Base-by-base conservation (phyloP, 2,888 invertebrate species). In the Auanema freiburgensis region DNA sequence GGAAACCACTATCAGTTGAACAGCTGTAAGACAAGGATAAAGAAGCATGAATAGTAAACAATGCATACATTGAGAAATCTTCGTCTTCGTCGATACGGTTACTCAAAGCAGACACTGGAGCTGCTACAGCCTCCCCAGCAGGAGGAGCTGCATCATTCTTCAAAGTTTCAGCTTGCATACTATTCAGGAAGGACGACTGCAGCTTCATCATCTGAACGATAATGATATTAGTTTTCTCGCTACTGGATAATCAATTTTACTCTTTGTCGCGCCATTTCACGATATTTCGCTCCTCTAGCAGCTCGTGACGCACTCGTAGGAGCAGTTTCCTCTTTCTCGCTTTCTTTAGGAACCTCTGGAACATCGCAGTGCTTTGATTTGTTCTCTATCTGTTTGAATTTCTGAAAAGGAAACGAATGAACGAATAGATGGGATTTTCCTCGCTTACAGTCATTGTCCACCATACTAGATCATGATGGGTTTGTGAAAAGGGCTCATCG, bases 221-320 rank as follows among this genome's bases (percentile, higher is more conserved):
- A 23, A 16, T 8, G 6, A 57, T 21, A 18, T 24, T 21, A 11
- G 52, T 52, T 14, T 51, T 51, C n/a, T n/a, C n/a, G n/a, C n/a
- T n/a, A n/a, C n/a, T n/a, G n/a, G n/a, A n/a, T n/a, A n/a, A n/a
- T n/a, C n/a, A n/a, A n/a, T n/a, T n/a, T 33, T 33, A 33, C 33
- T 33, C 33, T 3, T 33, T 33, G 33, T 33, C 33, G 3, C 8
- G 33, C 33, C 33, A 33, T 33, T 8, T 33, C 33, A 3, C 33
- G 33, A 63, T 63, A 46, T 69, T 64, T 46, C 76, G 78, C 41
- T 76, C 60, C 42, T 69, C 62, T 42, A 57, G 57, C 76, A 77
- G 77, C 69, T 63, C 33, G 24, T 5, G 46, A 23, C 5, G 16
- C 21, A 18, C 6, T 8, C 5, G 21, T 8, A 46, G 46, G 21